Evolutionary conservation across 2,797 vertebrate genomes (phyloP).

Genomic region (Micropoecilia bifurca): DNA sequence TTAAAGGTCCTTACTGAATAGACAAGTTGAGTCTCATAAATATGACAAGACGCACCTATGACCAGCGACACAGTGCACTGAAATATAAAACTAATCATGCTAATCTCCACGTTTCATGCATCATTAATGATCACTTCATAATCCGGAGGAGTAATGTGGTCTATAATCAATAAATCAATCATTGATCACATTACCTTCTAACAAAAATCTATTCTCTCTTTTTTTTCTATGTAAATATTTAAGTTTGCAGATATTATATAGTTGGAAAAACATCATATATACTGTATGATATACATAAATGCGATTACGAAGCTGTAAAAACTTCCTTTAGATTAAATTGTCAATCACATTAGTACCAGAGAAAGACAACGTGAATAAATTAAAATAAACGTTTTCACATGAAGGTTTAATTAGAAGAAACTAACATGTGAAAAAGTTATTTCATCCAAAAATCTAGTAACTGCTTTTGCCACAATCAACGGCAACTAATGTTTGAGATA

Average conservation of each 20-base stretch:
- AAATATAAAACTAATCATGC: slow-evolving; percentile 73
- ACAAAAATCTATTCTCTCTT: slow-evolving; percentile 32
- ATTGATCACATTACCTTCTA: slow-evolving; percentile 51
- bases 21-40: slow-evolving; percentile 73
- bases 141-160: slow-evolving; percentile 51
- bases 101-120: slow-evolving; percentile 79
- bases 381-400: background rate
- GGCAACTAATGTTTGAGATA: background rate
- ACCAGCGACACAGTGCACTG: slow-evolving; percentile 59
- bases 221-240: background rate
- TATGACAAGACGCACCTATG: slow-evolving; percentile 71
- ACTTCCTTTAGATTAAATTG: background rate
- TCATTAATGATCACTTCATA: slow-evolving; percentile 74
- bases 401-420: background rate
- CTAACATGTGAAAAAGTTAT: background rate
- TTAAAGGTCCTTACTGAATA: slow-evolving; percentile 77
- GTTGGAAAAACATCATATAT: no score
- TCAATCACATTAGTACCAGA: background rate
- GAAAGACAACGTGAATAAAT: background rate
- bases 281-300: background rate
- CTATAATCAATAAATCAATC: slow-evolving; percentile 58
- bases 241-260: background rate
- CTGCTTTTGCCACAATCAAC: background rate
- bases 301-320: background rate
- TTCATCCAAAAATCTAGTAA: background rate